phyloP scores from a whole-genome alignment of 1,140 invertebrate species.

The Episyrphus balteatus region DNA sequence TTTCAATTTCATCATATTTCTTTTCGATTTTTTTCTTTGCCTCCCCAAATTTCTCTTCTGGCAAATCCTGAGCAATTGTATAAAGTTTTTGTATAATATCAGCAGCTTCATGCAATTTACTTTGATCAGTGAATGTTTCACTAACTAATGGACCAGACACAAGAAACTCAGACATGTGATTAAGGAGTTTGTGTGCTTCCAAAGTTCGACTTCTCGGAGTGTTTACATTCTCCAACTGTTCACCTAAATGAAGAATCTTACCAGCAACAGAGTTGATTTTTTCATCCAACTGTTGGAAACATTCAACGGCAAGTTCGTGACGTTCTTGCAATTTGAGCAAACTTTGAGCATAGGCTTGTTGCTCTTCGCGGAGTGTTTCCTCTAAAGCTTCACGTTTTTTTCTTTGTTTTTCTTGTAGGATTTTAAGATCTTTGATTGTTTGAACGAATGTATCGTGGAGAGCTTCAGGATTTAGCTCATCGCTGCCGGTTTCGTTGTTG shows the following conservation, averaged over 20 bases:
- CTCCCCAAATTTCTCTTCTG: conserved; percentile 73
- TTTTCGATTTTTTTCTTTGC: conserved; percentile 80
- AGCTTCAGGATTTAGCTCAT: conserved; percentile 64
- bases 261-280: conserved; percentile 94
- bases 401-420: conserved; percentile 73
- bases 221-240: conserved; percentile 94
- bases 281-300: conserved; percentile 88
- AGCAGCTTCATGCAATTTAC: conserved; percentile 87
- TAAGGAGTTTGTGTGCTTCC: conserved; percentile 88
- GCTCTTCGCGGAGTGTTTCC: conserved; percentile 72
- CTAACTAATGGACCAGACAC: conserved; percentile 74
- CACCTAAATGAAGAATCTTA: conserved; percentile 93
- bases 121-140: conserved; percentile 78
- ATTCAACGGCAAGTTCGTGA: conserved; percentile 63
- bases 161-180: conserved; percentile 88
- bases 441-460: conserved; percentile 87
- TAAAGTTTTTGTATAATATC: conserved; percentile 97
- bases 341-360: conserved; percentile 69
- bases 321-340: conserved; percentile 74
- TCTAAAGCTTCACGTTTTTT: conserved; percentile 83
- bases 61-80: conserved; percentile 89
- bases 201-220: conserved; percentile 85
- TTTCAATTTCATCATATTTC: conserved; percentile 95
- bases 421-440: conserved; percentile 67
- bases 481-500: conserved; percentile 59